Percentiles rank a stretch among this genome's conserved stretches.
phyloP scores from a whole-genome alignment of 1,140 invertebrate species.

The Spodoptera litura region DNA sequence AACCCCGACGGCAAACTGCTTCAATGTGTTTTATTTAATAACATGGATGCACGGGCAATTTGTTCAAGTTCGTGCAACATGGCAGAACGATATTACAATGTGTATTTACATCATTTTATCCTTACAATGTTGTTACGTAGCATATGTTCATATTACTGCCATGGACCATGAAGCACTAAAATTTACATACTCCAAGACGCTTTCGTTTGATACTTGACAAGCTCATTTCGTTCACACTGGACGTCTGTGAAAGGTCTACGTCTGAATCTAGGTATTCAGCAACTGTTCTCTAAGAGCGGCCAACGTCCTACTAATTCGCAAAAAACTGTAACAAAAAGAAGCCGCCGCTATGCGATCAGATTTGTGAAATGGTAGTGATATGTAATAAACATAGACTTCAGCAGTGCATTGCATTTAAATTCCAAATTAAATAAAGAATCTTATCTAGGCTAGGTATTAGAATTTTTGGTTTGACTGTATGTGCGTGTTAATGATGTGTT shows the following conservation, averaged over 20 bases:
- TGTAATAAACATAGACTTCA: not conserved
- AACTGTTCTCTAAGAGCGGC: slow-evolving; percentile 28
- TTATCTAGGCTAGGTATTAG: no score
- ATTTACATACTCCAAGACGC: no score
- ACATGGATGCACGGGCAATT: slow-evolving; percentile 31
- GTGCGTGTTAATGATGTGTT: no score
- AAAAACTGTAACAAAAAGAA: slow-evolving; percentile 32
- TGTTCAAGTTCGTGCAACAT: slow-evolving; percentile 23
- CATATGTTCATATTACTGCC: no score
- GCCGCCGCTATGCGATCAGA: slow-evolving; percentile 21
- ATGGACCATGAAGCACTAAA: no score
- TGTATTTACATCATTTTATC: slow-evolving; percentile 10
- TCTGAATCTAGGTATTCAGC: slow-evolving; percentile 18
- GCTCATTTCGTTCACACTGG: not conserved
- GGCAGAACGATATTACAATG: slow-evolving; percentile 28
- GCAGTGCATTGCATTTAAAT: slow-evolving; percentile 16
- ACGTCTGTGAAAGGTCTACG: not conserved
- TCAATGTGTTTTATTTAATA: slow-evolving; percentile 35
- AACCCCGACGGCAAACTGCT: not conserved
- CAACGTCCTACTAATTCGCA: slow-evolving; percentile 35
- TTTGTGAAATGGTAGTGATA: slow-evolving; percentile 9
- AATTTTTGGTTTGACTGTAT: no score
- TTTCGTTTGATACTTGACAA: no score
- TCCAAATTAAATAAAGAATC: no score
- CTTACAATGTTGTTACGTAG: not conserved